Percentiles rank a stretch among this genome's conserved stretches.
Evolutionary conservation across 2,888 invertebrate species (phyloP).

Genomic region (Rhamphomyia laevipes): DNA sequence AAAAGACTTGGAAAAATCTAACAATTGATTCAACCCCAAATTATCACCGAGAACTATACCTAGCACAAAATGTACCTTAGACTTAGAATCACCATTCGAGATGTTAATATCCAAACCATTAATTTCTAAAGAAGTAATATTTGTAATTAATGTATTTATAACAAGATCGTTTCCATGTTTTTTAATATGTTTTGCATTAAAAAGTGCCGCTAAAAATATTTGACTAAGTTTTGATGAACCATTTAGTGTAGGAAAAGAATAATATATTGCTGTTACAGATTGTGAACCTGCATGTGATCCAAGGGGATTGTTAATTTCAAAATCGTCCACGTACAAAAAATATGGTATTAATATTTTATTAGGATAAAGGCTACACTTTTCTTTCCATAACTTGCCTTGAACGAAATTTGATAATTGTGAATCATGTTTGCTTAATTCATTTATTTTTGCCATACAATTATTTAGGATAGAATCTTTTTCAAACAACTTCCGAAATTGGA

Average conservation of each 20-base stretch:
- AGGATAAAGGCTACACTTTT: slow-evolving; percentile 1
- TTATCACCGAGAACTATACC: slow-evolving; percentile 4
- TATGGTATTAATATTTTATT: not conserved
- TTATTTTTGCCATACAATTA: slow-evolving; percentile 1
- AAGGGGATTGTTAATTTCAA: not conserved
- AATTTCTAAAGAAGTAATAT: slow-evolving; percentile 5
- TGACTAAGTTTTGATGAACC: not conserved
- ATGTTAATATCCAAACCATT: slow-evolving; percentile 1
- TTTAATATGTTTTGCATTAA: not conserved
- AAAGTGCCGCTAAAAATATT: not conserved
- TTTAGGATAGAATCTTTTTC: not conserved
- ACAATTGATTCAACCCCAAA: slow-evolving; percentile 5
- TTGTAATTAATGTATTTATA: slow-evolving; percentile 1
- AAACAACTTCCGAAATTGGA: too few relatives aligned
- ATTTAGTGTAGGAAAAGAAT: not conserved
- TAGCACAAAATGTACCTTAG: slow-evolving; percentile 1
- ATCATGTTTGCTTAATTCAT: not conserved
- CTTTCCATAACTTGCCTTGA: slow-evolving; percentile 5
- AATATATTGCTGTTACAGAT: slow-evolving; percentile 2
- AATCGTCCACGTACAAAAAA: too few relatives aligned
- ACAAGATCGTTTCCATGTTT: not conserved
- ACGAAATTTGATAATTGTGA: slow-evolving; percentile 3
- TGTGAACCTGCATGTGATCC: not conserved
- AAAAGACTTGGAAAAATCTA: slow-evolving; percentile 6
- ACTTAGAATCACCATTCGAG: too few relatives aligned